Base-by-base conservation (phyloP, 2,888 invertebrate species). In the Anoplius nigerrimus region DNA sequence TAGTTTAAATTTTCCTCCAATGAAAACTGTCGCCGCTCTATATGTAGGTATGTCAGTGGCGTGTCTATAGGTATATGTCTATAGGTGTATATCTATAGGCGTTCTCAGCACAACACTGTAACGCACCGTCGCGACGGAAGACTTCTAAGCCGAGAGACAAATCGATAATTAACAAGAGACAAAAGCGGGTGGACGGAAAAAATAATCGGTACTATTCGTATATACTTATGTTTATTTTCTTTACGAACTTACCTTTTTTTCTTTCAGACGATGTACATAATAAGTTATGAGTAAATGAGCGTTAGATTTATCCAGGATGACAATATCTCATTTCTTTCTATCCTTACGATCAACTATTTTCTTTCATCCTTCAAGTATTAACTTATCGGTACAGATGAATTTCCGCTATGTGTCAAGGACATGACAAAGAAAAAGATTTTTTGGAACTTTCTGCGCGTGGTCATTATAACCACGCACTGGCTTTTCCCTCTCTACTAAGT, bases 231-330 rank as follows among this genome's bases (percentile, higher is more conserved):
- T 88, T 87, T 88, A 87, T 87, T 87, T 87, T 86, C 82, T 83
- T 87, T 87, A 87, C 82, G 87, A 88, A 88, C 84, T 83, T 86
- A 86, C 80, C 81, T 80, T 84, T 84, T 84, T 80, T 76, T 80
- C 76, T 81, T 81, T 83, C 83, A 83, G 83, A 86, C 84, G 85
- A 86, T 85, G 83, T 87, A 86, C 86, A 88, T 86, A 86, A 86
- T 86, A 87, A 86, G 81, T 87, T 87, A 87, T 86, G 87, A 88
- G 87, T 88, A 88, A 88, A 83, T 78, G 85, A 87, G 86, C 81
- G 84, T 86, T 85, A 84, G 82, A 76, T 82, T 87, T 86, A 87
- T 87, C 87, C 87, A 83, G 72, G 82, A 34, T 34, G 34, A 82
- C 56, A 52, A 24, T 46, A 34, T 48, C 24, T 16, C 52, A 43